A percentile compares a stretch with the other conserved stretches of the same genome.
Evolutionary conservation across 2,888 invertebrate species (phyloP).

Genomic region (Pseudanteris insignis): DNA sequence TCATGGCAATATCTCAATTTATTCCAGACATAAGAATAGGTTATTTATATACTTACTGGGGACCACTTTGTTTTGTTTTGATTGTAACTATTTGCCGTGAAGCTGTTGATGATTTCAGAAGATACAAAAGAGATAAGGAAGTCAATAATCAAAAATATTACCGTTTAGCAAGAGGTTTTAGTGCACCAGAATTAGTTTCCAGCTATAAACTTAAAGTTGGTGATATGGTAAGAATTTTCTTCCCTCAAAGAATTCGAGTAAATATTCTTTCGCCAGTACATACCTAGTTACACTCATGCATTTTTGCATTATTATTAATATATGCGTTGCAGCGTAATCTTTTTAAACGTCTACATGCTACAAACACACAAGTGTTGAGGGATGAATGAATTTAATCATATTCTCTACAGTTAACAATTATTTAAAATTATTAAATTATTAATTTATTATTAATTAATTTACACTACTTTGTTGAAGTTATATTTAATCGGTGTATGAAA

Average conservation of each 20-base stretch:
- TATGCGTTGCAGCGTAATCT: no score
- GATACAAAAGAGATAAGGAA: slow-evolving; percentile 89
- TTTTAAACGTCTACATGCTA: no score
- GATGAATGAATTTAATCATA: no score
- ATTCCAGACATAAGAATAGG: slow-evolving; percentile 96
- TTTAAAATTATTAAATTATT: no score
- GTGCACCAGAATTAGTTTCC: slow-evolving; percentile 78
- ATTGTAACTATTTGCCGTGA: slow-evolving; percentile 96
- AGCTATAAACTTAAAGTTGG: slow-evolving; percentile 86
- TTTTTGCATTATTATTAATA: slow-evolving; percentile 4
- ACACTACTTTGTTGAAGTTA: no score
- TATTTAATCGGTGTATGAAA: no score
- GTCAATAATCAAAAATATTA: slow-evolving; percentile 95
- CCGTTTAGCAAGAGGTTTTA: slow-evolving; percentile 75
- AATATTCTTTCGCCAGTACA: no score
- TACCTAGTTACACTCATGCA: no score
- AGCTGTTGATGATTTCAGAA: slow-evolving; percentile 93
- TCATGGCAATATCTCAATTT: slow-evolving; percentile 98
- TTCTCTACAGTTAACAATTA: no score
- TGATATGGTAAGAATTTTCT: slow-evolving; percentile 68
- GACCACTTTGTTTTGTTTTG: slow-evolving; percentile 95
- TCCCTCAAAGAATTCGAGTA: background rate
- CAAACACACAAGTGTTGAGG: no score
- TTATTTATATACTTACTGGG: slow-evolving; percentile 99
- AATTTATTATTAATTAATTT: no score